A percentile compares a stretch with the other conserved stretches of the same genome.
phyloP scores from a whole-genome alignment of 2,113 vertebrate species.

The Indri indri region DNA sequence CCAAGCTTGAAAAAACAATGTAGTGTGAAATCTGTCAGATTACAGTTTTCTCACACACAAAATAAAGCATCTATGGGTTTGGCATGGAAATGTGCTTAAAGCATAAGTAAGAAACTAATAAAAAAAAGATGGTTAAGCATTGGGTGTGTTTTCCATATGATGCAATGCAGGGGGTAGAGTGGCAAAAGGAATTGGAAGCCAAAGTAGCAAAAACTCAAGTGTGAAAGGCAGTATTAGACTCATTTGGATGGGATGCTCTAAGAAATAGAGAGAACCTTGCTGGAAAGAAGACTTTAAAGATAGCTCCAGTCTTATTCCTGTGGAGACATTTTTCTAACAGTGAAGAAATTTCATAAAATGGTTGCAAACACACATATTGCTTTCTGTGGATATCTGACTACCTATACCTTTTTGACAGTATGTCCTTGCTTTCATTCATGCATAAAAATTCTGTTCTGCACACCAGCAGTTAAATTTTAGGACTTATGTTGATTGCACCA shows the following conservation, averaged over 20 bases:
- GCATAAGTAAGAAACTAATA: conserved; percentile 59
- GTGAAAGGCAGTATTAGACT: conserved; percentile 28
- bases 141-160: conserved; percentile 63
- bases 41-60: conserved; percentile 39
- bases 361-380: background rate
- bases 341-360: background rate
- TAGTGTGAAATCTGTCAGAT: conserved; percentile 60
- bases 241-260: background rate
- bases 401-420: background rate
- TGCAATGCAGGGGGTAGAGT: background rate
- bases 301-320: background rate
- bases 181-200: background rate
- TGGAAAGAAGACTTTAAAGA: background rate
- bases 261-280: background rate
- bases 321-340: background rate
- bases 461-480: background rate
- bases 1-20: conserved; percentile 57
- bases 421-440: background rate
- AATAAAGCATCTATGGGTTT: conserved; percentile 19
- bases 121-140: conserved; percentile 40
- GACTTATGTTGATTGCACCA: background rate
- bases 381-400: background rate
- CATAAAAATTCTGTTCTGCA: background rate
- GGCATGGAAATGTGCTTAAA: conserved; percentile 62
- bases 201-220: background rate